A percentile compares a stretch with the other conserved stretches of the same genome.
These are phyloP conservation scores for Amniataba percoides DNA, from an alignment of 2,797 vertebrate genomes.

Conservation along the genomic window DNA sequence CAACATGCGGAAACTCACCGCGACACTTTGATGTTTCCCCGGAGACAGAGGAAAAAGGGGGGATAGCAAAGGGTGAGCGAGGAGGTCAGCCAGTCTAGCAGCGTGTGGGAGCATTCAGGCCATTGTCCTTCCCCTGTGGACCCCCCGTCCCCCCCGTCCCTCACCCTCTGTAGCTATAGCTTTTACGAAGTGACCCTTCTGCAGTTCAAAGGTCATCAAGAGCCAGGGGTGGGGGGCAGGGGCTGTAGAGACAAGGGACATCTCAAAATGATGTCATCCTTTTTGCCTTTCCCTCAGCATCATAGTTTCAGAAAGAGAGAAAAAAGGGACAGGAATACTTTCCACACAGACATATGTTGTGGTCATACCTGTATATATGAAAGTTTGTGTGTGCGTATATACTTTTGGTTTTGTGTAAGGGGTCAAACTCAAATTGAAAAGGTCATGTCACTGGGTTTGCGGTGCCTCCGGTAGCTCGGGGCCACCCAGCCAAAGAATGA, in stretches of 20 bases:
- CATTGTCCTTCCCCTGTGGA: constrained; percentile 58
- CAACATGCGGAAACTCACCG: constrained; percentile 67
- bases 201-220: constrained; percentile 57
- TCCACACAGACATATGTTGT: background rate
- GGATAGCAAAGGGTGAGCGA: constrained; percentile 42
- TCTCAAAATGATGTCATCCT: constrained; percentile 32
- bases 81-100: constrained; percentile 57
- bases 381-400: background rate
- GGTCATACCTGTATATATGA: background rate
- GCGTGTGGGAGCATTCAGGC: constrained; percentile 63
- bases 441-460: constrained; percentile 58
- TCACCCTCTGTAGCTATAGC: constrained; percentile 36
- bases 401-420: constrained; percentile 21
- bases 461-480: constrained; percentile 51
- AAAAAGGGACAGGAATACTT: background rate
- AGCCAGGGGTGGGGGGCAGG: constrained; percentile 15
- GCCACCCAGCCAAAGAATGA: constrained; percentile 58
- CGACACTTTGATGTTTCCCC: constrained; percentile 64
- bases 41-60: constrained; percentile 55
- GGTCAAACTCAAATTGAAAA: constrained; percentile 61
- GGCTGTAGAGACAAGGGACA: constrained; percentile 16
- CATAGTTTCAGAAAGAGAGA: constrained; percentile 16
- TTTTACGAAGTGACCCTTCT: constrained; percentile 51
- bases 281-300: constrained; percentile 32
- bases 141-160: constrained; percentile 36